phyloP scores from a whole-genome alignment of 1,140 invertebrate species.

The Conus ventricosus region DNA sequence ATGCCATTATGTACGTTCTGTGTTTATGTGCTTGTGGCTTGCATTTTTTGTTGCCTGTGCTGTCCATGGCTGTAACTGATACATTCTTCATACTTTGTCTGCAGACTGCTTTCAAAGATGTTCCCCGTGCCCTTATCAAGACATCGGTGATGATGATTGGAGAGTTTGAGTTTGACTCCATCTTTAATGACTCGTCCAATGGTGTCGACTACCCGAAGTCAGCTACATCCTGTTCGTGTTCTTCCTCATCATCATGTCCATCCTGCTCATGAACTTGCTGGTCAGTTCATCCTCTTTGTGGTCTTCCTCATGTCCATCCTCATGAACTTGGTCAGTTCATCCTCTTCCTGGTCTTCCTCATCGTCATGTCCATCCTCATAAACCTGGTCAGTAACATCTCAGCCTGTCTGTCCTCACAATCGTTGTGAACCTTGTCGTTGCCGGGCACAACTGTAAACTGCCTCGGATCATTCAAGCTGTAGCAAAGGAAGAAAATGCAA shows the following conservation, averaged over 20 bases:
- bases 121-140: slow-evolving; percentile 69
- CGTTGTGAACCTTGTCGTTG: too few species aligned
- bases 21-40: too few species aligned
- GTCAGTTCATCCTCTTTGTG: slow-evolving; percentile 54
- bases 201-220: slow-evolving; percentile 54
- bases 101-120: slow-evolving; percentile 67
- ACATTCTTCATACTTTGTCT: slow-evolving; percentile 25
- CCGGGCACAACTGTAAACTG: too few species aligned
- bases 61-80: too few species aligned
- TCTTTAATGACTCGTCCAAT: slow-evolving; percentile 58
- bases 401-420: too few species aligned
- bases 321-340: slow-evolving; percentile 35
- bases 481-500: too few species aligned
- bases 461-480: too few species aligned
- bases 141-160: slow-evolving; percentile 77
- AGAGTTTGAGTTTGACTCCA: slow-evolving; percentile 74
- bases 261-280: slow-evolving; percentile 76
- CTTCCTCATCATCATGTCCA: slow-evolving; percentile 75
- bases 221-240: slow-evolving; percentile 72
- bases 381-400: slow-evolving; percentile 62
- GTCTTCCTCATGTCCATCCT: neutral
- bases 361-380: slow-evolving; percentile 74
- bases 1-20: too few species aligned
- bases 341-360: slow-evolving; percentile 73
- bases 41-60: too few species aligned